Conservation (phyloP, 1,140 invertebrate genomes). For the Drosophila dunni region DNA sequence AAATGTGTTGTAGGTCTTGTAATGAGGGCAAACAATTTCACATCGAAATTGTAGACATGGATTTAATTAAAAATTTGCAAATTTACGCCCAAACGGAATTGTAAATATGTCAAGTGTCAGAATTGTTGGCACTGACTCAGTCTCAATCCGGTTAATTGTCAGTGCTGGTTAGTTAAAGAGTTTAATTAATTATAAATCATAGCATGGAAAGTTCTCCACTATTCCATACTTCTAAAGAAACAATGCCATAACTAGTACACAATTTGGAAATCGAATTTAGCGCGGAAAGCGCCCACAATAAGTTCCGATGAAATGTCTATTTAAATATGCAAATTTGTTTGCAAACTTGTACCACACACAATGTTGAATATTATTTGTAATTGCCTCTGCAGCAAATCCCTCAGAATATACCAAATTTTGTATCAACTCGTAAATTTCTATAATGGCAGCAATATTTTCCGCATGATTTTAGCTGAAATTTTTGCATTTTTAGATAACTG, state of each 20-base stretch:
- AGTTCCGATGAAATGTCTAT: not conserved
- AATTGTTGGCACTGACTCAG: not conserved
- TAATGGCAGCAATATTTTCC: constrained; percentile 46
- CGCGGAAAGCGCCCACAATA: not conserved
- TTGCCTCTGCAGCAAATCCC: constrained; percentile 16
- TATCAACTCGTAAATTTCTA: constrained; percentile 8
- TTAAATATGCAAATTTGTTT: not conserved
- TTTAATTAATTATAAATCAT: not conserved
- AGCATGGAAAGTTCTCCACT: no score
- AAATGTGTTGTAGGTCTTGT: constrained; percentile 46
- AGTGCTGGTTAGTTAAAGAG: constrained; percentile 1
- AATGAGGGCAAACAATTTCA: constrained; percentile 59
- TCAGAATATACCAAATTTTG: constrained; percentile 10
- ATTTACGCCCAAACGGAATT: constrained; percentile 27
- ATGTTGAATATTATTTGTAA: constrained; percentile 11
- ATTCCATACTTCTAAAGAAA: no score
- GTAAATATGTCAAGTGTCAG: constrained; percentile 33
- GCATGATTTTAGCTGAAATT: constrained; percentile 41
- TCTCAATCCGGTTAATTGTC: constrained; percentile 1
- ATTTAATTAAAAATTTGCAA: constrained; percentile 47
- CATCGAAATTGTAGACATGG: constrained; percentile 46
- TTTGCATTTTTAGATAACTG: constrained; percentile 38
- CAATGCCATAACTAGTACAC: no score
- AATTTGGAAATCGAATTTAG: not conserved
- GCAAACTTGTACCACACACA: not conserved